Conservation (phyloP, 2,888 invertebrate species). For the Drosophila seclusa region DNA sequence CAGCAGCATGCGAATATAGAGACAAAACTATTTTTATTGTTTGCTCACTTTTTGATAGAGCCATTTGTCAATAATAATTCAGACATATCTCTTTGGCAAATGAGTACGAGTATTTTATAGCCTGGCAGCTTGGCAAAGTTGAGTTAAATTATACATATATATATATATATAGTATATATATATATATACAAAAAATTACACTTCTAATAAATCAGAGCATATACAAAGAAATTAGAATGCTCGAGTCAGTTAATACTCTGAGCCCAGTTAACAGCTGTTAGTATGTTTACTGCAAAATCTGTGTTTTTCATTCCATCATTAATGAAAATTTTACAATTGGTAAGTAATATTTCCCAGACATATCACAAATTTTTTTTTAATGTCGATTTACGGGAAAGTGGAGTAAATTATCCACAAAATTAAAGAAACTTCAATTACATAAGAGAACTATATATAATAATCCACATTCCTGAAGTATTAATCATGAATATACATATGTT, state of each 20-base stretch:
- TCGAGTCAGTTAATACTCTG: neutral
- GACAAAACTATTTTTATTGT: conserved; percentile 50
- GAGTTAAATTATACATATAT: neutral
- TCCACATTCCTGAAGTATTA: no score
- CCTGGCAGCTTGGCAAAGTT: neutral
- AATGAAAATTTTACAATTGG: neutral
- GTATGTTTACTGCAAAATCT: neutral
- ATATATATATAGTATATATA: neutral
- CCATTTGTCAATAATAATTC: conserved; percentile 65
- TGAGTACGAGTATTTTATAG: conserved; percentile 4
- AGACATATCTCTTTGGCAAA: conserved; percentile 10
- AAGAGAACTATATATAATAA: no score
- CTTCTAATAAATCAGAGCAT: neutral
- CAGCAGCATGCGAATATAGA: conserved; percentile 28
- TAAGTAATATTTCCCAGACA: neutral
- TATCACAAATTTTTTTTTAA: neutral
- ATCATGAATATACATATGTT: neutral
- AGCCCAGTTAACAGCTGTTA: neutral
- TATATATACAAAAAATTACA: neutral
- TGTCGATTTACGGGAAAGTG: neutral
- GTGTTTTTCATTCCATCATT: neutral
- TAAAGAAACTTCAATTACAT: no score
- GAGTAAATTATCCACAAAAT: neutral
- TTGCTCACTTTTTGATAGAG: conserved; percentile 50
- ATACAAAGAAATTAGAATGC: neutral